These are phyloP conservation scores for Cactoblastis cactorum DNA, from an alignment of 2,888 invertebrate genomes.

Conservation along the genomic window DNA sequence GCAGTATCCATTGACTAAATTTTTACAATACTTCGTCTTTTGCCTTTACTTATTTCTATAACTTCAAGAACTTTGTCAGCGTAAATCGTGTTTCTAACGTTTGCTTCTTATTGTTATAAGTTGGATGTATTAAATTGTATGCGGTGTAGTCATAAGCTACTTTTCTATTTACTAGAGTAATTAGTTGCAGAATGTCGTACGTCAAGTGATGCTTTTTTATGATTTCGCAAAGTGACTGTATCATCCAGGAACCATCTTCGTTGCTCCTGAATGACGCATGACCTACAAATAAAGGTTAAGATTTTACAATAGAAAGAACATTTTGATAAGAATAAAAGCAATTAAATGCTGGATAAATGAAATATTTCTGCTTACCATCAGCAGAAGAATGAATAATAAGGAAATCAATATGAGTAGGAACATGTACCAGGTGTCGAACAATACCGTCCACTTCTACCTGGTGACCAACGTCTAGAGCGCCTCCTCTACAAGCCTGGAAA, in stretches of 20 bases:
- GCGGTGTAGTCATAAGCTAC: constrained; percentile 43
- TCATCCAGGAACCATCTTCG: neutral
- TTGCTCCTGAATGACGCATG: neutral
- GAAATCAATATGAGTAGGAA: constrained; percentile 56
- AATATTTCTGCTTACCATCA: constrained; percentile 40
- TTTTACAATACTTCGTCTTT: neutral
- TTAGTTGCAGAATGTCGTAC: constrained; percentile 47
- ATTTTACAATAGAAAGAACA: too few species aligned
- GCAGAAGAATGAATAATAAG: constrained; percentile 50
- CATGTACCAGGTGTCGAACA: constrained; percentile 26
- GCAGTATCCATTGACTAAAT: neutral
- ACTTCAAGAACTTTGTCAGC: constrained; percentile 47
- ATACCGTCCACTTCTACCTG: constrained; percentile 40
- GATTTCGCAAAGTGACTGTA: constrained; percentile 42
- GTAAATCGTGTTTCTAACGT: constrained; percentile 57
- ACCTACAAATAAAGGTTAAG: neutral
- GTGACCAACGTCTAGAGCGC: constrained; percentile 40
- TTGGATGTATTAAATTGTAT: constrained; percentile 29
- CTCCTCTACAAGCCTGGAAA: constrained; percentile 56
- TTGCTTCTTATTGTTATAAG: constrained; percentile 46
- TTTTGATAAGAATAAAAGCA: neutral
- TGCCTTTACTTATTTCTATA: constrained; percentile 22
- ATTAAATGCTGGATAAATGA: neutral
- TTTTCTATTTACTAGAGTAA: constrained; percentile 41
- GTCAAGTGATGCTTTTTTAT: constrained; percentile 33